Evolutionary conservation across 2,888 invertebrate species (phyloP).

Genomic region (Melinopterus prodromus): DNA sequence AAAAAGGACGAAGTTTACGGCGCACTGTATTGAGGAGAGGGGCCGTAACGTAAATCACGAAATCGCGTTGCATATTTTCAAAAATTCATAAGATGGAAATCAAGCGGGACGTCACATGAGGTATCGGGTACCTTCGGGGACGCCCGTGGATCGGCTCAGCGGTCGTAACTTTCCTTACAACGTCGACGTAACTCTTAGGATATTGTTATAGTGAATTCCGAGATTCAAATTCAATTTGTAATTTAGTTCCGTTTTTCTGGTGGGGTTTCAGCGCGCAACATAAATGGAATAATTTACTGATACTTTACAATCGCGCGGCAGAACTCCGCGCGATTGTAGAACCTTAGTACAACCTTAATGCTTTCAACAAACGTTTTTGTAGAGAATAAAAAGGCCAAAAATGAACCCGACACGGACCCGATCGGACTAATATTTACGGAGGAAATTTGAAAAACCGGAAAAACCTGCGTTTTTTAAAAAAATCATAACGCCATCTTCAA

Average conservation of each 20-base stretch:
- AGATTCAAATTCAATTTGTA: slow-evolving; percentile 4
- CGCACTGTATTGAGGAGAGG: neutral
- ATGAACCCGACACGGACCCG: no score
- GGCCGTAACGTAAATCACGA: neutral
- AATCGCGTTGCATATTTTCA: slow-evolving; percentile 4
- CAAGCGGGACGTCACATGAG: neutral
- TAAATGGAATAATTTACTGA: neutral
- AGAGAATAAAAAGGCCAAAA: no score
- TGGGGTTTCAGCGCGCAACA: neutral
- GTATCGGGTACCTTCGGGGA: neutral
- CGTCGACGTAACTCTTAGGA: neutral
- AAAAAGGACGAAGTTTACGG: slow-evolving; percentile 4
- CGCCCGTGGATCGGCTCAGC: neutral
- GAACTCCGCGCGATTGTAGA: neutral
- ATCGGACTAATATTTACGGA: no score
- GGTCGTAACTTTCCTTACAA: neutral
- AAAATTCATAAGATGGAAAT: slow-evolving; percentile 4
- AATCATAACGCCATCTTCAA: no score
- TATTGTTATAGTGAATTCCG: neutral
- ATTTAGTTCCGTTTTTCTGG: neutral
- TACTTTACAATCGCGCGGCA: neutral
- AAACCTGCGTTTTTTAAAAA: no score
- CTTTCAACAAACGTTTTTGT: no score
- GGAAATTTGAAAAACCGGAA: no score
- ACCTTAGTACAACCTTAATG: no score